phyloP scores from a whole-genome alignment of 1,140 invertebrate genomes.

The Lordiphosa clarofinis region DNA sequence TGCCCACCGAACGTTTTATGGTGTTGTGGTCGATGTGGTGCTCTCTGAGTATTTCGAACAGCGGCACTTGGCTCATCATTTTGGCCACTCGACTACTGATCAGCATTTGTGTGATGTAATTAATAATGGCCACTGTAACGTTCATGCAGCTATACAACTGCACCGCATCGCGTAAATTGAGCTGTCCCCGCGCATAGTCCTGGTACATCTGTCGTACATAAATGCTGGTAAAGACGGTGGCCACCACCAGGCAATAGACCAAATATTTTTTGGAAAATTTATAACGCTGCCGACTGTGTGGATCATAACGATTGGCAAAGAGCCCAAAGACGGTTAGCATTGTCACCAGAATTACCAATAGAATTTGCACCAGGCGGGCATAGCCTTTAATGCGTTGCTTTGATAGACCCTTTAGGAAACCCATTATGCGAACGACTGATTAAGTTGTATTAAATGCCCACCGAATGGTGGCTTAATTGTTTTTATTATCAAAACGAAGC shows the following conservation, averaged over 20 bases:
- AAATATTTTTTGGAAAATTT: slow-evolving; percentile 45
- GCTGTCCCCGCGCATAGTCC: slow-evolving; percentile 33
- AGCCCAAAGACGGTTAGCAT: slow-evolving; percentile 48
- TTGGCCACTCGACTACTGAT: slow-evolving; percentile 26
- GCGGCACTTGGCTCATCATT: slow-evolving; percentile 45
- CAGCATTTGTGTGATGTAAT: slow-evolving; percentile 50
- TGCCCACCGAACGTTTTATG: slow-evolving; percentile 26
- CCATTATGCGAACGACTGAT: slow-evolving; percentile 26
- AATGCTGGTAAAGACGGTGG: slow-evolving; percentile 31
- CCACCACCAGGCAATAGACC: slow-evolving; percentile 37
- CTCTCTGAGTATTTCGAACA: slow-evolving; percentile 41
- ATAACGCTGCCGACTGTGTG: slow-evolving; percentile 29
- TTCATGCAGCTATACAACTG: slow-evolving; percentile 68
- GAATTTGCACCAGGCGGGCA: slow-evolving; percentile 24
- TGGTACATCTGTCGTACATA: slow-evolving; percentile 47
- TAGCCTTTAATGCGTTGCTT: slow-evolving; percentile 18
- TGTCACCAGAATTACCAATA: slow-evolving; percentile 33
- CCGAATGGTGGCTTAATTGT: slow-evolving; percentile 35
- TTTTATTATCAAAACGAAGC: slow-evolving; percentile 8
- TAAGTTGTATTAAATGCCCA: not conserved
- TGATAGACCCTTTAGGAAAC: slow-evolving; percentile 18
- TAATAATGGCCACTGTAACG: slow-evolving; percentile 49
- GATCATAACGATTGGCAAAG: slow-evolving; percentile 40
- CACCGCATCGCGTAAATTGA: slow-evolving; percentile 56
- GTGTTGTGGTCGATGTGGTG: slow-evolving; percentile 30